Conservation (phyloP, 2,797 vertebrate species). For the Carcharodon carcharias region DNA sequence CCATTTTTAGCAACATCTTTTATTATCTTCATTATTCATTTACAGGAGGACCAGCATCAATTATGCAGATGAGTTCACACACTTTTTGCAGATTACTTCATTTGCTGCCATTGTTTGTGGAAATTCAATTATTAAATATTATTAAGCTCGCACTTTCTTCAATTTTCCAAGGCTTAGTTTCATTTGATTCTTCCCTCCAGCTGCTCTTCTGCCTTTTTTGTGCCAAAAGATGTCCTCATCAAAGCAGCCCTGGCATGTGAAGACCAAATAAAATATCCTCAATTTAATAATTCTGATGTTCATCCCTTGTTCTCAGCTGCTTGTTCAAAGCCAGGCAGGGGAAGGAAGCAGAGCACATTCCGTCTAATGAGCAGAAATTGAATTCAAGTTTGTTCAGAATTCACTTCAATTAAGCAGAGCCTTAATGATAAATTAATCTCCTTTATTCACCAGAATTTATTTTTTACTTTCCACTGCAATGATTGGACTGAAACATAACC, state of each 20-base stretch:
- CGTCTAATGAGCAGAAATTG: conserved; percentile 94
- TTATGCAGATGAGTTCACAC: conserved; percentile 96
- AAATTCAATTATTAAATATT: conserved; percentile 99
- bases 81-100: conserved; percentile 95
- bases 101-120: conserved; percentile 86
- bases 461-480: conserved; percentile 93
- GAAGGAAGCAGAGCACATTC: conserved; percentile 76
- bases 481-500: conserved; percentile 82
- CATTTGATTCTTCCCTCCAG: conserved; percentile 83
- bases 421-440: conserved; percentile 99
- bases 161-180: conserved; percentile 87
- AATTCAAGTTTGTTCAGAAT: conserved; percentile 97
- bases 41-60: conserved; percentile 84
- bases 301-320: conserved; percentile 82
- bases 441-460: conserved; percentile 92
- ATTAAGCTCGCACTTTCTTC: conserved; percentile 88
- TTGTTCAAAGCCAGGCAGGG: conserved; percentile 76
- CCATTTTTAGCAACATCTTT: conserved; percentile 99
- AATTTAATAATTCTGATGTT: conserved; percentile 95
- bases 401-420: conserved; percentile 97
- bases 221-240: conserved; percentile 82
- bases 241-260: conserved; percentile 76
- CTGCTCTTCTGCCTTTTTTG: conserved; percentile 78
- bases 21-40: conserved; percentile 99
- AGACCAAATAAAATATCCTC: conserved; percentile 91